Conservation (phyloP, 2,797 vertebrate species). For the Smutsia temminckii region DNA sequence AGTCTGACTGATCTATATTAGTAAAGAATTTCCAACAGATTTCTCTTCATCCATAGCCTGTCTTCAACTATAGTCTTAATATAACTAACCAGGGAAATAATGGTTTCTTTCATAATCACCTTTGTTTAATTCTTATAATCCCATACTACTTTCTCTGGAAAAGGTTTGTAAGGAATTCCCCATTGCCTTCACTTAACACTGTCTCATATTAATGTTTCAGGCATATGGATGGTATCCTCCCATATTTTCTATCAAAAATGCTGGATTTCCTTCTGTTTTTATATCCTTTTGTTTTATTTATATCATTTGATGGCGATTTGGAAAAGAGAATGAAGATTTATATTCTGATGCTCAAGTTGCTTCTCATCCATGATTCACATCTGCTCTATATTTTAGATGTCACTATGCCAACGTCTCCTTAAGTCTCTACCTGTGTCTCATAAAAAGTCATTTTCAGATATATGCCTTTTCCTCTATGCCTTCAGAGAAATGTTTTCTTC, state of each 20-base stretch:
- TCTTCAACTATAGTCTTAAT: neutral
- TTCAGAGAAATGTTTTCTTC: conserved; percentile 57
- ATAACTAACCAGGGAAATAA: neutral
- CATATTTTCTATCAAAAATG: conserved; percentile 51
- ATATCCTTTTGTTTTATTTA: conserved; percentile 51
- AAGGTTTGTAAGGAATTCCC: neutral
- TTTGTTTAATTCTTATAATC: neutral
- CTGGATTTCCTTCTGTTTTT: conserved; percentile 46
- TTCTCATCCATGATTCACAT: conserved; percentile 52
- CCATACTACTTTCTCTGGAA: neutral
- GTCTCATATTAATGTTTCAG: neutral
- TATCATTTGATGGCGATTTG: conserved; percentile 46
- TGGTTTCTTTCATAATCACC: neutral
- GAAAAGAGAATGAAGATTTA: conserved; percentile 58
- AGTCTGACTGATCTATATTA: neutral
- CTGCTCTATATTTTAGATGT: conserved; percentile 76
- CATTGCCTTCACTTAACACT: conserved; percentile 9
- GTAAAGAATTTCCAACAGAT: neutral
- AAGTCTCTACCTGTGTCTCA: conserved; percentile 71
- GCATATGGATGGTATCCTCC: conserved; percentile 37
- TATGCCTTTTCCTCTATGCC: neutral
- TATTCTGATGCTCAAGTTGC: conserved; percentile 52
- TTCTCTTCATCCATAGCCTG: neutral
- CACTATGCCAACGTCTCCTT: conserved; percentile 66
- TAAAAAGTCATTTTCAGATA: conserved; percentile 68